Evolutionary conservation across 2,113 vertebrate species (phyloP).

Genomic region (Pristiophorus japonicus): DNA sequence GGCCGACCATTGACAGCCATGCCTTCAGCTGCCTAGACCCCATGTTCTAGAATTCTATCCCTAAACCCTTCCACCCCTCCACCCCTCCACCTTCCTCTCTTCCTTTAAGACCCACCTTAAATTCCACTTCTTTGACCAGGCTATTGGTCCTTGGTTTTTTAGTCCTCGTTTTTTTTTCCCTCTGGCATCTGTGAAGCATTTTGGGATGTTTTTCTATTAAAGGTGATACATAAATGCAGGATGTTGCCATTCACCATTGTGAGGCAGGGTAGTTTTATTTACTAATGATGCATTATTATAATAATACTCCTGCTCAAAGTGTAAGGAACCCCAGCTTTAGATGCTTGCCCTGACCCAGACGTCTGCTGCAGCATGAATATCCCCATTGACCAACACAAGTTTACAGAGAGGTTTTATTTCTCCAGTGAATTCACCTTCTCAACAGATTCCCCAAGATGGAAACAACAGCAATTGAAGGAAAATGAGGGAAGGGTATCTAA

Average conservation of each 20-base stretch:
- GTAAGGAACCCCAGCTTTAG: neutral
- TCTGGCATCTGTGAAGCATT: neutral
- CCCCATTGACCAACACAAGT: neutral
- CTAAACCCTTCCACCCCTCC: too few relatives aligned
- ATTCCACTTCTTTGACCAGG: neutral
- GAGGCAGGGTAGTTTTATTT: neutral
- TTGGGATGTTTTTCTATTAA: neutral
- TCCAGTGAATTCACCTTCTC: neutral
- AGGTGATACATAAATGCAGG: neutral
- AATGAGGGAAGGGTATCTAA: neutral
- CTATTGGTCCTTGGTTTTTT: neutral
- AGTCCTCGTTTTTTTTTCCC: neutral
- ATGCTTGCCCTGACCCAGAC: neutral
- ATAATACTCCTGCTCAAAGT: neutral
- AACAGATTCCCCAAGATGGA: neutral
- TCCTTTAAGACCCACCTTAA: neutral
- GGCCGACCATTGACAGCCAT: too few relatives aligned
- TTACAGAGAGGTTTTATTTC: neutral
- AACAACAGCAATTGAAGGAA: neutral
- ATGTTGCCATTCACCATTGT: neutral
- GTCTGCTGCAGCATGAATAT: neutral
- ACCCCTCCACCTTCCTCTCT: too few relatives aligned
- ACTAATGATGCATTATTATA: neutral
- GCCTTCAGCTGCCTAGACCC: too few relatives aligned
- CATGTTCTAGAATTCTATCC: too few relatives aligned